Conservation (phyloP, 2,113 vertebrate genomes). For the Saccopteryx leptura region DNA sequence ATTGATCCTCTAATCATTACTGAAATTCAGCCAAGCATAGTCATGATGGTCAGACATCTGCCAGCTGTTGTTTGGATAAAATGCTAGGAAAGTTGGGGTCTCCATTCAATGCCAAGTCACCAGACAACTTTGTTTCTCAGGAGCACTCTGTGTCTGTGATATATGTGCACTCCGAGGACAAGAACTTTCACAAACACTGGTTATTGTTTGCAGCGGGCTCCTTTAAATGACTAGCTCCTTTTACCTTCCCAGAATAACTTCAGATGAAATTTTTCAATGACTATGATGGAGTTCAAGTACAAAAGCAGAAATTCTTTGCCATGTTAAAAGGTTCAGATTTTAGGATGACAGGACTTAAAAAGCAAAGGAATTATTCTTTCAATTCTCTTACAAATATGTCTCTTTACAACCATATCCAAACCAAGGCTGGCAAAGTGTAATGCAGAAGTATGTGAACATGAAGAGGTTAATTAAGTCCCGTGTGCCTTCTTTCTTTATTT, state of each 20-base stretch:
- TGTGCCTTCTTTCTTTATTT: constrained; percentile 62
- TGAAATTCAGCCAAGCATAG: constrained; percentile 5
- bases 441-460: not conserved
- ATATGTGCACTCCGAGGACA: not conserved
- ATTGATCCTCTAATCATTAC: not conserved
- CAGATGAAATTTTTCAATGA: constrained; percentile 48
- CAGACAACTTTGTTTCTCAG: not conserved
- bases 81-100: not conserved
- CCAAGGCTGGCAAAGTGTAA: constrained; percentile 2
- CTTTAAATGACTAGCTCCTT: not conserved
- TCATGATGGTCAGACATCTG: not conserved
- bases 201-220: not conserved
- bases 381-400: constrained; percentile 38
- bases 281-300: not conserved
- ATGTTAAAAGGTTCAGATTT: constrained; percentile 31
- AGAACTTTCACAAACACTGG: not conserved
- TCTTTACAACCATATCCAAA: not conserved
- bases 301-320: not conserved
- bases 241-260: constrained; percentile 33
- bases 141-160: not conserved
- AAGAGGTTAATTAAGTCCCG: constrained; percentile 59
- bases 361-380: constrained; percentile 45
- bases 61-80: not conserved
- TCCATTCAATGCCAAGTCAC: not conserved
- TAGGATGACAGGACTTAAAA: not conserved